Percentiles rank a stretch among this genome's conserved stretches.
phyloP scores from a whole-genome alignment of 2,797 vertebrate species.

The Sebastes iracundus region DNA sequence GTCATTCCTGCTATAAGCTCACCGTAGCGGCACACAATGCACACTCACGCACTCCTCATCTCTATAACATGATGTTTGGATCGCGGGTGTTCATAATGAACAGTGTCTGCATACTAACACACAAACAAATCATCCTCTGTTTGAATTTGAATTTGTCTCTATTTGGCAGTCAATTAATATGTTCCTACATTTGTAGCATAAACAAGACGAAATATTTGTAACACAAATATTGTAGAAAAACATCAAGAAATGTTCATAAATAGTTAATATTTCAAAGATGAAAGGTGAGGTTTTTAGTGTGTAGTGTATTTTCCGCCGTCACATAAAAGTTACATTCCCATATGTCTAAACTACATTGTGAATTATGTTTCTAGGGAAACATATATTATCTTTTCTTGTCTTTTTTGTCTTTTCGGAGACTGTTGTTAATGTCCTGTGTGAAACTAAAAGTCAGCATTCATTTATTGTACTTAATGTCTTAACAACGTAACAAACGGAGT shows the following conservation, averaged over 20 bases:
- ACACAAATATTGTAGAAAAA: background rate
- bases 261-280: background rate
- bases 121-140: background rate
- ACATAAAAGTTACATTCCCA: no score
- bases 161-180: background rate
- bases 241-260: background rate
- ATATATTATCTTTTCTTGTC: no score
- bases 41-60: background rate
- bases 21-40: conserved; percentile 5
- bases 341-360: no score
- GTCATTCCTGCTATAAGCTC: conserved; percentile 53
- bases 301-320: background rate
- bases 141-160: conserved; percentile 3
- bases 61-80: background rate
- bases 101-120: conserved; percentile 12
- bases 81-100: conserved; percentile 4
- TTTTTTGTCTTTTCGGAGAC: no score
- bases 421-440: no score
- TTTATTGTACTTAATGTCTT: no score
- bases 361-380: accelerated
- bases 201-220: background rate
- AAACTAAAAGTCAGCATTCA: no score
- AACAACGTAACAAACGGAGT: no score
- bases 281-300: background rate
- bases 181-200: background rate